These are phyloP conservation scores for Pachycephus smyrnensis DNA, from an alignment of 2,888 invertebrate species.

Conservation along the genomic window DNA sequence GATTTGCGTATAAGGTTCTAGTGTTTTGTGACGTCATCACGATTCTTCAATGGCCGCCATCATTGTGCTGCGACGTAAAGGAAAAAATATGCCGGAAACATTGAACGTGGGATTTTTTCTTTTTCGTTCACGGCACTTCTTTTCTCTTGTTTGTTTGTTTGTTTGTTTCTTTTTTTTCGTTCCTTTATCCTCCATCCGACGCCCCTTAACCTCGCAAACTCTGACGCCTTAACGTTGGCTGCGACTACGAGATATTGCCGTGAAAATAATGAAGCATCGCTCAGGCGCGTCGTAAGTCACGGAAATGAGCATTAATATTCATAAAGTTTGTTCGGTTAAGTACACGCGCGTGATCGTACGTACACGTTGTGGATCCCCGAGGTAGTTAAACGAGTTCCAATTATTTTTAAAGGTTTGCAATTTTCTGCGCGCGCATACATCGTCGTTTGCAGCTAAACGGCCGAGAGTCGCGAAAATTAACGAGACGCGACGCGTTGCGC, in stretches of 20 bases:
- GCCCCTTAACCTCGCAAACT: background rate
- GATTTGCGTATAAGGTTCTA: background rate
- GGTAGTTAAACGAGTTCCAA: constrained; percentile 15
- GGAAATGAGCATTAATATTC: constrained; percentile 47
- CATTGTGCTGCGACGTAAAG: background rate
- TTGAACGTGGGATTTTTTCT: background rate
- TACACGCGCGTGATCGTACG: constrained; percentile 14
- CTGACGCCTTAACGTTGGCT: background rate
- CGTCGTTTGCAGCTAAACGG: background rate
- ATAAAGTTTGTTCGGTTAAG: constrained; percentile 37
- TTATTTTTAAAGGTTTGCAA: constrained; percentile 12
- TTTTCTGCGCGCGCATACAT: background rate
- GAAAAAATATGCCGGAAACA: background rate
- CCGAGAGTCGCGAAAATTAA: background rate
- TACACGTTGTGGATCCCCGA: background rate
- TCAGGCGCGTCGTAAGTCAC: constrained; percentile 39
- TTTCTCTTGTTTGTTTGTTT: background rate
- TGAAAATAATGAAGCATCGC: constrained; percentile 31
- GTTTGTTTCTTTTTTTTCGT: background rate
- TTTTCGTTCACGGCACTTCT: background rate
- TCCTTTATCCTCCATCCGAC: background rate
- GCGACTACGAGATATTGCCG: constrained; percentile 3
- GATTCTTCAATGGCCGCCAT: no score
- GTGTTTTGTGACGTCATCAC: background rate
- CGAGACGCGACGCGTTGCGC: background rate